phyloP scores from a whole-genome alignment of 2,797 vertebrate genomes.

The Esox masquinongy region DNA sequence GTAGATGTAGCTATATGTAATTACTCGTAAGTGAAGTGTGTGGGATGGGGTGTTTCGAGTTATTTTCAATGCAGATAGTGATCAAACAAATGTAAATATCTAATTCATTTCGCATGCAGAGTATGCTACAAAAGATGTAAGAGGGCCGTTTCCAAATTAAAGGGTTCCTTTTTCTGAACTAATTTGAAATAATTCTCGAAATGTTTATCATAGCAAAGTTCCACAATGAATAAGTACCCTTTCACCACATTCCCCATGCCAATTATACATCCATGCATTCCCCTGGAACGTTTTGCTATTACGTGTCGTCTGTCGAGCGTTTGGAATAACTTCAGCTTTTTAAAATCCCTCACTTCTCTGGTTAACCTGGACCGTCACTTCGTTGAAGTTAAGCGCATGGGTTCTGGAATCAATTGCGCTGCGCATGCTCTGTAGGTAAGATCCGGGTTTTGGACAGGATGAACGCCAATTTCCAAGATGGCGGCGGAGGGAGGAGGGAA shows the following conservation, averaged over 20 bases:
- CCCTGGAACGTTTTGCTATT: background rate
- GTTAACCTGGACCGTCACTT: background rate
- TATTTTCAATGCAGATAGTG: background rate
- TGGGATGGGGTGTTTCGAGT: background rate
- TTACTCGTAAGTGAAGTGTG: background rate
- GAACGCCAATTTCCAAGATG: slow-evolving; percentile 87
- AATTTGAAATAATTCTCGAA: background rate
- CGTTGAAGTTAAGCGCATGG: background rate
- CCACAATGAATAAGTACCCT: background rate
- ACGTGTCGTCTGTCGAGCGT: background rate
- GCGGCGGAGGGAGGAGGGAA: slow-evolving; percentile 92
- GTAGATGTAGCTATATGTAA: background rate
- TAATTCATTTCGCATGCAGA: background rate
- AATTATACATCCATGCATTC: background rate
- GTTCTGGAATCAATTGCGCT: background rate
- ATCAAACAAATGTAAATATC: background rate
- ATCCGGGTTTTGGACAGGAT: slow-evolving; percentile 90
- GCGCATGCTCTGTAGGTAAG: slow-evolving; percentile 80
- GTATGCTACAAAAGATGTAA: background rate
- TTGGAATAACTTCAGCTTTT: background rate
- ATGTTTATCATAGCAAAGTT: background rate
- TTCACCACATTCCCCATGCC: too few relatives aligned
- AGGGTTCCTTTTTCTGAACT: background rate
- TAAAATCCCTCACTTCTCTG: background rate
- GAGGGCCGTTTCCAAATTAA: background rate